Evolutionary conservation across 1,140 invertebrate genomes (phyloP), one percentile per base, ranked within the genome.

Genomic region (Diachasma alloeum): DNA sequence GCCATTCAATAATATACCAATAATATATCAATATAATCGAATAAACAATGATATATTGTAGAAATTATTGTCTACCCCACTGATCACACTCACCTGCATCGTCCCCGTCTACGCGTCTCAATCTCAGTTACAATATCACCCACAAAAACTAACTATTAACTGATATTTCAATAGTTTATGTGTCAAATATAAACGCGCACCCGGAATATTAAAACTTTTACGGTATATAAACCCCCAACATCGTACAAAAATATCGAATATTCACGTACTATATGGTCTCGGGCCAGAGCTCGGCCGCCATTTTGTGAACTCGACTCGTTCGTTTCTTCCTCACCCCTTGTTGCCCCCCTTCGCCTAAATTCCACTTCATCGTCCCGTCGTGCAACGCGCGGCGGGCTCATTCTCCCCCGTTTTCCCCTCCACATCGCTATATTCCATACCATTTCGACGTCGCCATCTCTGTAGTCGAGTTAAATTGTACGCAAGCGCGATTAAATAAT

Each of bases 1-100:
- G 31, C 53, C 13, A 19, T 56, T 56, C 9, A 56, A 31, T 72
- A 53, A 36, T 36, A 44, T 22, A 44, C 8, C 39, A 24, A 46
- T 22, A 46, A 70, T 44, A 37, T 72, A 72, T 53, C 24, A 56
- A 56, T 53, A 59, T 46, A 48, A 48, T 48, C n/a, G 19, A 78
- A 84, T 81, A 71, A 73, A 76, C 36, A 26, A 3, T 17, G 56
- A 56, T 74, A 77, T 73, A 77, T 70, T 36, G 67, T 37, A 42
- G 24, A 5, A 31, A 59, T 63, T 71, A 19, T 67, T 24, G 44
- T n/a, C 78, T 80, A 81, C 76, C n/a, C 71, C 42, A 71, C 76
- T 80, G 75, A 79, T 56, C 87, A 89, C 88, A 89, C 88, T 89
- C 87, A 89, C 88, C 88, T 89, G 87, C 88, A 89, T 89, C 81